A percentile compares a stretch with the other conserved stretches of the same genome.
These are phyloP conservation scores for Sycophila sp. DNA, from an alignment of 1,140 invertebrate species.

Conservation along the genomic window DNA sequence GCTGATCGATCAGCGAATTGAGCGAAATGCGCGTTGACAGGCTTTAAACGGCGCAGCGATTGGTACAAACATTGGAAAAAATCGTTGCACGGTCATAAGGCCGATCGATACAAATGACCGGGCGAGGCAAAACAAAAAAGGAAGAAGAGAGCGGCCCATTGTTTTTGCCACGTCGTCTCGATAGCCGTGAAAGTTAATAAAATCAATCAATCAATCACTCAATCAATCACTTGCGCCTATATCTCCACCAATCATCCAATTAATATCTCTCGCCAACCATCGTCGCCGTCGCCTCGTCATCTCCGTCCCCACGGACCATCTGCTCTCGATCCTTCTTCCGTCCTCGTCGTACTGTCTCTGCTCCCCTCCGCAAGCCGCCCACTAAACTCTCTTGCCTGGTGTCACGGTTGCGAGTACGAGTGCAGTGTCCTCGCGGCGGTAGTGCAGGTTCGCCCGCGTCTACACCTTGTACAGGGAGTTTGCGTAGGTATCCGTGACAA, in stretches of 20 bases:
- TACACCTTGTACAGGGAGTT: too few relatives aligned
- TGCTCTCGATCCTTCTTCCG: neutral
- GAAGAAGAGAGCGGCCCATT: neutral
- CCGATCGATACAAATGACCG: neutral
- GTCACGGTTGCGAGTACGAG: neutral
- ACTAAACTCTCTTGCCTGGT: neutral
- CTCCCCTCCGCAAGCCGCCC: neutral
- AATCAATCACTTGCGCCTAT: neutral
- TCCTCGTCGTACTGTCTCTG: neutral
- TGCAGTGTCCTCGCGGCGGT: too few relatives aligned
- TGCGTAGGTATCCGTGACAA: neutral
- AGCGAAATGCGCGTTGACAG: too few relatives aligned
- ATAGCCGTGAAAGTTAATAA: slow-evolving; percentile 32
- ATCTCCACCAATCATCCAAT: slow-evolving; percentile 33
- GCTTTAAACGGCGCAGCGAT: too few relatives aligned
- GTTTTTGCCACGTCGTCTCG: slow-evolving; percentile 14
- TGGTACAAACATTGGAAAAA: too few relatives aligned
- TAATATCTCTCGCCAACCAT: slow-evolving; percentile 16
- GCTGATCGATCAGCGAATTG: too few relatives aligned
- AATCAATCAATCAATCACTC: slow-evolving; percentile 20
- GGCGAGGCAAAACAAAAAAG: neutral
- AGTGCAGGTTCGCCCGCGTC: too few relatives aligned
- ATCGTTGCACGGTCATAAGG: too few relatives aligned
- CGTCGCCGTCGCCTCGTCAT: neutral
- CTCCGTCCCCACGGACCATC: neutral